Base-by-base conservation (phyloP, 1,140 invertebrate species). In the Lethocerus indicus region DNA sequence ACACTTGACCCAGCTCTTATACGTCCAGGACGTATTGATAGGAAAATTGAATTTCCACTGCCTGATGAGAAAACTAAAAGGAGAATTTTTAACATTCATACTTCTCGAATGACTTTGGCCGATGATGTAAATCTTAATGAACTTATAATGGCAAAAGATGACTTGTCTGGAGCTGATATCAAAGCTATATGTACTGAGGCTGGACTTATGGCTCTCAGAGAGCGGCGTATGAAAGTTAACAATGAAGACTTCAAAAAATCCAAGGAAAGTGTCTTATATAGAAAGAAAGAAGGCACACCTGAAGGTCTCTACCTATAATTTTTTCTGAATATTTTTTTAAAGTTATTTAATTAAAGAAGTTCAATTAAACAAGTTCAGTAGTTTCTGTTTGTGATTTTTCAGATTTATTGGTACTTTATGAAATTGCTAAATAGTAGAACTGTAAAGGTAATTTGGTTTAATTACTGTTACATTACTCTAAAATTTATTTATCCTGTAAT, bases 121-220 rank as follows among this genome's bases (percentile, higher is more conserved):
- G 84, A 87, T 56, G 94, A 98, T 72, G 96, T 99, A 5, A 94
- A 97, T 64, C 72, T 99, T 4, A 90, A 93, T 53, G 96, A 99
- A 64, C 76, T 98, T 24, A 95, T 99, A 47, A 94, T 96, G 87
- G 87, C 95, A 3, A 99, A 99, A 64, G 96, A 99, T 75, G 96
- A 99, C 72, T 74, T 99, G 0, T 98, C 93, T 42, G 96, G 96
- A 21, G 96, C 96, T 58, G 83, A 87, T 63, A 87, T 87, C 53
- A 87, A 87, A 67, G 95, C 96, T n/a, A 98, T 99, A 62, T 98
- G 96, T 67, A 99, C 96, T 7, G 96, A 99, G 72, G 95, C 93
- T 50, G 96, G 96, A 54, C 67, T 99, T 16, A 88, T 99, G 82
- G 96, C 96, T 21, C 66, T 99, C 25, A 70, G 96, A 57, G 96